Conservation (phyloP, 1,140 invertebrate genomes). For the Zophobas atratus region DNA sequence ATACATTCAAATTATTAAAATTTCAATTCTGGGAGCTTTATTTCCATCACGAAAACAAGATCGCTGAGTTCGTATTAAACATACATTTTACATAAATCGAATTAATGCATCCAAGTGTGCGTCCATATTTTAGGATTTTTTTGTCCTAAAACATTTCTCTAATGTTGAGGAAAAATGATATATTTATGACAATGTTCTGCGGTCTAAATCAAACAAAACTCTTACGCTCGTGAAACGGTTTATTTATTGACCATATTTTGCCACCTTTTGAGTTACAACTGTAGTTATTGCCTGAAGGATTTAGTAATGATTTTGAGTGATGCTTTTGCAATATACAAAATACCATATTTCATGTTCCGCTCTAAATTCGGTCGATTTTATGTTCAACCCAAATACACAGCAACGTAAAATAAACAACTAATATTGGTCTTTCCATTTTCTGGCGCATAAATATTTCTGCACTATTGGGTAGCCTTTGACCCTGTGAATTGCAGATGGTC, state of each 20-base stretch:
- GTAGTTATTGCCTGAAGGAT: slow-evolving; percentile 33
- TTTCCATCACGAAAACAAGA: neutral
- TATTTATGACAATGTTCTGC: slow-evolving; percentile 38
- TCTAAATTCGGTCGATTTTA: too few relatives aligned
- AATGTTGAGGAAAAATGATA: slow-evolving; percentile 36
- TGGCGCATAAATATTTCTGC: too few relatives aligned
- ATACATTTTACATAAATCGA: slow-evolving; percentile 1
- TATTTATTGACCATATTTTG: slow-evolving; percentile 48
- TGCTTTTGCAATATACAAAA: slow-evolving; percentile 22
- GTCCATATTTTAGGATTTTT: slow-evolving; percentile 24
- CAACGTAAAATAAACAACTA: too few relatives aligned
- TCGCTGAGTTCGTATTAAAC: neutral
- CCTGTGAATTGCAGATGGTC: too few relatives aligned
- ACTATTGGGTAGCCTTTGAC: too few relatives aligned
- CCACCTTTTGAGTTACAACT: slow-evolving; percentile 40
- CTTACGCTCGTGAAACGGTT: slow-evolving; percentile 40
- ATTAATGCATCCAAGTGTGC: slow-evolving; percentile 16
- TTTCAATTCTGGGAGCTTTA: neutral
- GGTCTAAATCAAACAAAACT: slow-evolving; percentile 45
- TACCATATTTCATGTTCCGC: neutral
- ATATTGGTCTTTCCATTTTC: too few relatives aligned
- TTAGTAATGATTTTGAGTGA: slow-evolving; percentile 35
- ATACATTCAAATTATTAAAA: slow-evolving; percentile 29
- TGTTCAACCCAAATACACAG: too few relatives aligned
- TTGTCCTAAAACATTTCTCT: slow-evolving; percentile 28